Evolutionary conservation across 1,140 invertebrate genomes (phyloP).

Genomic region (Phenacoccus solenopsis): DNA sequence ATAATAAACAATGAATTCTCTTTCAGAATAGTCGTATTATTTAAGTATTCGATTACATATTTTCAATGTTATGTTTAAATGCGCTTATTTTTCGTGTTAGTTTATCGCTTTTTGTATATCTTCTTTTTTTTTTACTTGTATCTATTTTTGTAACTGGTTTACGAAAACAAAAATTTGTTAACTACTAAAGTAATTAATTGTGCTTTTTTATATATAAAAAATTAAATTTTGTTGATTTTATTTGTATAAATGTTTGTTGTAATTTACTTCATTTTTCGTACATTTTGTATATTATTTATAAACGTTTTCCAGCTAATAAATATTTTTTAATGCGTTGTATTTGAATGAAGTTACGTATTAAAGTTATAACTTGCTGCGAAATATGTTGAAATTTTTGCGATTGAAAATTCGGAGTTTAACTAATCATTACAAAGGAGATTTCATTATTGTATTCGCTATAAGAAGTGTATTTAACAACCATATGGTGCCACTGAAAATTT

Average conservation of each 20-base stretch:
- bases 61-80: not conserved
- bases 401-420: too few relatives aligned
- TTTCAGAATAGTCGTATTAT: not conserved
- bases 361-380: too few relatives aligned
- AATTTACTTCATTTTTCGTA: not conserved
- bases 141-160: slow-evolving; percentile 14
- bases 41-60: not conserved
- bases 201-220: not conserved
- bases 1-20: slow-evolving; percentile 19
- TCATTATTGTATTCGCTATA: too few relatives aligned
- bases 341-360: not conserved
- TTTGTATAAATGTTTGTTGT: not conserved
- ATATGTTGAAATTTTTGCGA: too few relatives aligned
- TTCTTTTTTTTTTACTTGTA: not conserved
- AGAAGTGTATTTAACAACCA: too few relatives aligned
- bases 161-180: slow-evolving; percentile 11
- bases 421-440: too few relatives aligned
- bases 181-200: slow-evolving; percentile 10
- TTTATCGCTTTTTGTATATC: slow-evolving; percentile 5
- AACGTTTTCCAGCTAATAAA: not conserved
- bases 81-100: slow-evolving; percentile 11
- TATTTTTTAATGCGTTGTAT: not conserved
- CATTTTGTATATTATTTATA: slow-evolving; percentile 13
- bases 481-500: too few relatives aligned
- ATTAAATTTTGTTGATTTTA: slow-evolving; percentile 6